phyloP scores from a whole-genome alignment of 1,140 invertebrate genomes.

The Spodoptera frugiperda region DNA sequence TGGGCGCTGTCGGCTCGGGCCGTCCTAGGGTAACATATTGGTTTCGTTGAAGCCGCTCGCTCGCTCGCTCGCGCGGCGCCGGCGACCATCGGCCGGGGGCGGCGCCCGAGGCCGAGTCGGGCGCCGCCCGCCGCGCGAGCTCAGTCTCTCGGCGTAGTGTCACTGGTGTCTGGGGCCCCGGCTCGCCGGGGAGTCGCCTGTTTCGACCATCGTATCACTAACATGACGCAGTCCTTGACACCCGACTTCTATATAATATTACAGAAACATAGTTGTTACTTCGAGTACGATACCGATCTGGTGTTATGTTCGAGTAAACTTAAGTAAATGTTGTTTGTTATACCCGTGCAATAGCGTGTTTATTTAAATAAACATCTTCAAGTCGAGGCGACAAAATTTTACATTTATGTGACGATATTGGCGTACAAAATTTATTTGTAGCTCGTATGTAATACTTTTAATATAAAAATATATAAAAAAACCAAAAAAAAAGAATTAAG shows the following conservation, averaged over 20 bases:
- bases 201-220: constrained; percentile 4
- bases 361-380: constrained; percentile 3
- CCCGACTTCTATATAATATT: constrained; percentile 3
- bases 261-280: constrained; percentile 25
- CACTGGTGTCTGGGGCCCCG: neutral
- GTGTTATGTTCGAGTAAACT: constrained; percentile 15
- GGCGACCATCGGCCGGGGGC: neutral
- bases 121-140: neutral
- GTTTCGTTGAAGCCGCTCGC: constrained; percentile 12
- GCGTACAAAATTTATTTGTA: constrained; percentile 43
- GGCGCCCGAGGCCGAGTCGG: neutral
- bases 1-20: constrained; percentile 1
- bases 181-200: neutral
- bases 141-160: neutral
- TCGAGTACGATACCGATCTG: neutral
- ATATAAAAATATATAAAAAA: constrained; percentile 18
- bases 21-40: constrained; percentile 31
- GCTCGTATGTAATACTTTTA: constrained; percentile 40
- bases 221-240: constrained; percentile 6
- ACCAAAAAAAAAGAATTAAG: constrained; percentile 23
- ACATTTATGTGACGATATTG: constrained; percentile 28
- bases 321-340: constrained; percentile 27
- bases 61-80: constrained; percentile 2
- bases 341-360: constrained; percentile 9
- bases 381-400: constrained; percentile 20